Conservation (phyloP, 2,888 invertebrate genomes). For the Nemurella pictetii region DNA sequence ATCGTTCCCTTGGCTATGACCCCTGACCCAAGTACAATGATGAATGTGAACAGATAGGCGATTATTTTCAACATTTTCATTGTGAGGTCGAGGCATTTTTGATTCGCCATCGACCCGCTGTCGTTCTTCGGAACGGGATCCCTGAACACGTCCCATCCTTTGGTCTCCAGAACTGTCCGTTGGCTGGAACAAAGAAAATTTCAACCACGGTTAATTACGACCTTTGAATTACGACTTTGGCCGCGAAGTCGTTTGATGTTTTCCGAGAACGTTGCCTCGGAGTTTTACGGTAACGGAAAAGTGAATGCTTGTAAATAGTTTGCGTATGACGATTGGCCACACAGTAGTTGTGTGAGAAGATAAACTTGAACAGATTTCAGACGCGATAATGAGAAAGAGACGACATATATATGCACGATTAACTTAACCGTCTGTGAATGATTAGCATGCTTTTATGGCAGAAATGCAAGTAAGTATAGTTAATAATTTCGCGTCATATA, state of each 20-base stretch:
- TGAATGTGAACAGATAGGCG: constrained; percentile 69
- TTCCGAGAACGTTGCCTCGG: background rate
- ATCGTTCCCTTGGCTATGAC: constrained; percentile 73
- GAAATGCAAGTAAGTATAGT: background rate
- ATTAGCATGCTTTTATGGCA: background rate
- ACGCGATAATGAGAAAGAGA: background rate
- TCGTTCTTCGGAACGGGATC: constrained; percentile 69
- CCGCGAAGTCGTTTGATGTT: background rate
- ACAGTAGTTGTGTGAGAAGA: background rate
- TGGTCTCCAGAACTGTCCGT: constrained; percentile 54
- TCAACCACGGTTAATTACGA: constrained; percentile 43
- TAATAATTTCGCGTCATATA: background rate
- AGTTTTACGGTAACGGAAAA: background rate
- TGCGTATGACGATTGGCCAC: background rate
- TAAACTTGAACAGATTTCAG: background rate
- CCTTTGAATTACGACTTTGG: constrained; percentile 51
- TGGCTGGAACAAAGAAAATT: constrained; percentile 50
- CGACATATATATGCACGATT: background rate
- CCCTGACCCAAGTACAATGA: constrained; percentile 66
- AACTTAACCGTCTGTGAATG: background rate
- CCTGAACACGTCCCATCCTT: constrained; percentile 80
- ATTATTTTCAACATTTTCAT: constrained; percentile 68
- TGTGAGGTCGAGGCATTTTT: constrained; percentile 62
- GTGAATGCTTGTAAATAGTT: background rate
- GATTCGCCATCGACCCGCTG: constrained; percentile 66